These are phyloP conservation scores for Melopsittacus undulatus DNA, from an alignment of 2,797 vertebrate genomes.

Conservation along the genomic window DNA sequence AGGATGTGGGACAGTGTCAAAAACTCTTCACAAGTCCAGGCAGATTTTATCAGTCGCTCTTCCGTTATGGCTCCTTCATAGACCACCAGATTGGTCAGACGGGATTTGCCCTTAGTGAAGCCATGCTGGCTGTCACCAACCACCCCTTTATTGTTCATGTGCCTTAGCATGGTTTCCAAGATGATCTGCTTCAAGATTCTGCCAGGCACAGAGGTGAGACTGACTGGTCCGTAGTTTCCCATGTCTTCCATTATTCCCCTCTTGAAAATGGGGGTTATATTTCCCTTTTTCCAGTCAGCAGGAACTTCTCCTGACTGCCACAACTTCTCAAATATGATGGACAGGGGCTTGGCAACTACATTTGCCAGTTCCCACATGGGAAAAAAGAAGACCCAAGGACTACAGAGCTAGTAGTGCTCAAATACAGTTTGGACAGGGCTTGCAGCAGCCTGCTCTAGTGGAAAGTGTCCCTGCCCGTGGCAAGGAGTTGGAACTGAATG, in stretches of 20 bases:
- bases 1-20: background rate
- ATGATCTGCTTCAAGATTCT: background rate
- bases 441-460: background rate
- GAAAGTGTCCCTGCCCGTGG: fast-evolving
- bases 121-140: background rate
- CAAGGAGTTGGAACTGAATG: background rate
- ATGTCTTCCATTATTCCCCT: background rate
- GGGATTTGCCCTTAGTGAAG: background rate
- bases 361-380: background rate
- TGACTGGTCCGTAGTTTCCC: background rate
- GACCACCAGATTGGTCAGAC: background rate
- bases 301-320: background rate
- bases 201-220: background rate
- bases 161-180: background rate
- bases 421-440: background rate
- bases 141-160: background rate
- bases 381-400: background rate
- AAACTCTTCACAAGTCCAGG: background rate
- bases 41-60: background rate
- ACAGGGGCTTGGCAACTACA: background rate
- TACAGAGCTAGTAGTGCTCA: background rate
- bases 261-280: background rate
- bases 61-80: background rate
- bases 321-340: background rate
- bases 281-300: background rate